Evolutionary conservation across 2,797 vertebrate species (phyloP).

Genomic region (Sandelia bainsii): DNA sequence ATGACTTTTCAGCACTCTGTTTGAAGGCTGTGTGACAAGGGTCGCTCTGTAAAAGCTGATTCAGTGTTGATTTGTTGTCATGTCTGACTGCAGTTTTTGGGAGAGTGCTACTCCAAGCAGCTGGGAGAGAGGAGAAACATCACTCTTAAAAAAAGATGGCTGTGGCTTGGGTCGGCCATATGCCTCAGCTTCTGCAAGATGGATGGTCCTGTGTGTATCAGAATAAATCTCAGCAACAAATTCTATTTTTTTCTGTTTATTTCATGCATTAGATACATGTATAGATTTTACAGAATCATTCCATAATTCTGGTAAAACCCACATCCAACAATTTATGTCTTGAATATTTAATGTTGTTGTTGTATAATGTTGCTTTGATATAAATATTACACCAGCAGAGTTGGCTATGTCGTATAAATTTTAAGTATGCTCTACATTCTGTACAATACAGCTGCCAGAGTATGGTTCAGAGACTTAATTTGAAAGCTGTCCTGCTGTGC

Average conservation of each 20-base stretch:
- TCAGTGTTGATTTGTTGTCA: constrained; percentile 60
- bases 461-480: constrained; percentile 40
- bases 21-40: constrained; percentile 45
- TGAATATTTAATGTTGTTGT: constrained; percentile 29
- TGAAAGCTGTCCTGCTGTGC: constrained; percentile 41
- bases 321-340: background rate
- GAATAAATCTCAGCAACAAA: constrained; percentile 52
- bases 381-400: constrained; percentile 26
- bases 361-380: constrained; percentile 35
- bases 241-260: constrained; percentile 11
- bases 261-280: no score
- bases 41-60: constrained; percentile 33
- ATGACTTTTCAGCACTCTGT: constrained; percentile 36
- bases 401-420: constrained; percentile 27
- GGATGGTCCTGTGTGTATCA: constrained; percentile 37
- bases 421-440: constrained; percentile 20
- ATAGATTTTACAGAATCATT: constrained; percentile 16
- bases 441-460: constrained; percentile 37
- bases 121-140: constrained; percentile 59
- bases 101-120: constrained; percentile 55
- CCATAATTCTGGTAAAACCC: constrained; percentile 7
- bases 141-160: constrained; percentile 61
- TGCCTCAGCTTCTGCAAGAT: constrained; percentile 66
- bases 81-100: constrained; percentile 43
- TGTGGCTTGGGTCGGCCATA: constrained; percentile 61